phyloP scores from a whole-genome alignment of 2,113 vertebrate genomes.

The Cryptotis parvus region DNA sequence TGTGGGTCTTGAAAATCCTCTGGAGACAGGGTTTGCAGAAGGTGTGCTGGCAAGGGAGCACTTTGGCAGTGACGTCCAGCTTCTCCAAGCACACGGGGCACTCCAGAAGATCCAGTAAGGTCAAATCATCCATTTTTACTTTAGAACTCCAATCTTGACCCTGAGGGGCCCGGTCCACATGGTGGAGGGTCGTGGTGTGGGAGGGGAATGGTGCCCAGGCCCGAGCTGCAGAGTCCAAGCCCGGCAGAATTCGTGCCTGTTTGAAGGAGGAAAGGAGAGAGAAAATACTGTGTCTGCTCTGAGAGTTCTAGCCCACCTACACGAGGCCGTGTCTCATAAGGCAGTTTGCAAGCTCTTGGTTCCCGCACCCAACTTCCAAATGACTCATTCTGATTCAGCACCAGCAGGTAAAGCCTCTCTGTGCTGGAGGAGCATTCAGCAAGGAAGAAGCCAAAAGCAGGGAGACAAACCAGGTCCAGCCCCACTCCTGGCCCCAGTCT shows the following conservation, averaged over 20 bases:
- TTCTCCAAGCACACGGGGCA: conserved; percentile 94
- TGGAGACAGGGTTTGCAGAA: conserved; percentile 95
- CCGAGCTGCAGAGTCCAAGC: not conserved
- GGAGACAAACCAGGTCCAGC: not conserved
- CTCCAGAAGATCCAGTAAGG: conserved; percentile 92
- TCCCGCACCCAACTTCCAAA: conserved; percentile 62
- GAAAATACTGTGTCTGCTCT: conserved; percentile 66
- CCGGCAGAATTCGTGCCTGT: conserved; percentile 63
- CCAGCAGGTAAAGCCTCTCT: conserved; percentile 55
- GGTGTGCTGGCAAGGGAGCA: conserved; percentile 97
- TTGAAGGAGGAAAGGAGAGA: conserved; percentile 67
- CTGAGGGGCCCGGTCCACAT: conserved; percentile 48
- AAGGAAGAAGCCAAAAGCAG: not conserved
- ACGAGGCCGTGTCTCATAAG: conserved; percentile 81
- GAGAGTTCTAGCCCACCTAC: conserved; percentile 84
- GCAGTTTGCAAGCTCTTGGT: conserved; percentile 79
- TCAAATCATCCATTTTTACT: conserved; percentile 91
- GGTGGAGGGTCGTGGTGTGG: not conserved
- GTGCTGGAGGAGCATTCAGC: not conserved
- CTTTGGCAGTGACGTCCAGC: conserved; percentile 93
- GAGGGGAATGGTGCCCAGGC: too few species aligned
- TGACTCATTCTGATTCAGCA: conserved; percentile 87
- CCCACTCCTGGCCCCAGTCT: not conserved
- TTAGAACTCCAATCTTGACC: conserved; percentile 39
- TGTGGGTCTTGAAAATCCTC: conserved; percentile 89